These are phyloP conservation scores for Unio delphinus DNA, from an alignment of 2,888 invertebrate species.

Conservation along the genomic window DNA sequence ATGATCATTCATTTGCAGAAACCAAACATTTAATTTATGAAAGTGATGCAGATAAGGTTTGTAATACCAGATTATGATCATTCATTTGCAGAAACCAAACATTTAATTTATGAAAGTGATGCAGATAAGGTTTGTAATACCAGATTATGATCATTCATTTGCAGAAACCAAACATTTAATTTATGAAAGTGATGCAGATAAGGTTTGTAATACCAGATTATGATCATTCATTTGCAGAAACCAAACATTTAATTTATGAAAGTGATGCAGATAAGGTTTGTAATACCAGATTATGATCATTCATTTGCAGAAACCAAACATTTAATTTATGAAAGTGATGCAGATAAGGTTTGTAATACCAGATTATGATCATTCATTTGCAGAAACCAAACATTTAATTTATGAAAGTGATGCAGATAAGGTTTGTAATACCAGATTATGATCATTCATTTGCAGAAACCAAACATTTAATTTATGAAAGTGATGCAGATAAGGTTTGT, in stretches of 20 bases:
- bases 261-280: conserved; percentile 90
- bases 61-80: conserved; percentile 96
- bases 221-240: conserved; percentile 97
- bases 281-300: conserved; percentile 95
- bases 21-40: conserved; percentile 95
- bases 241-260: conserved; percentile 94
- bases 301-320: conserved; percentile 97
- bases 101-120: conserved; percentile 95
- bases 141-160: conserved; percentile 96
- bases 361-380: conserved; percentile 97
- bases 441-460: conserved; percentile 98
- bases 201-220: conserved; percentile 90
- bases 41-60: conserved; percentile 89
- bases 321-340: conserved; percentile 93
- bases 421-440: conserved; percentile 88
- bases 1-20: conserved; percentile 97
- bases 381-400: conserved; percentile 95
- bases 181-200: conserved; percentile 92
- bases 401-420: conserved; percentile 94
- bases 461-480: conserved; percentile 93
- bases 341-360: conserved; percentile 85
- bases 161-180: conserved; percentile 96
- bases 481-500: conserved; percentile 90
- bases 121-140: conserved; percentile 84
- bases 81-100: conserved; percentile 95